Conservation (phyloP, 92 coral and sea anemone genomes). For the Parazoanthus atlanticus region DNA sequence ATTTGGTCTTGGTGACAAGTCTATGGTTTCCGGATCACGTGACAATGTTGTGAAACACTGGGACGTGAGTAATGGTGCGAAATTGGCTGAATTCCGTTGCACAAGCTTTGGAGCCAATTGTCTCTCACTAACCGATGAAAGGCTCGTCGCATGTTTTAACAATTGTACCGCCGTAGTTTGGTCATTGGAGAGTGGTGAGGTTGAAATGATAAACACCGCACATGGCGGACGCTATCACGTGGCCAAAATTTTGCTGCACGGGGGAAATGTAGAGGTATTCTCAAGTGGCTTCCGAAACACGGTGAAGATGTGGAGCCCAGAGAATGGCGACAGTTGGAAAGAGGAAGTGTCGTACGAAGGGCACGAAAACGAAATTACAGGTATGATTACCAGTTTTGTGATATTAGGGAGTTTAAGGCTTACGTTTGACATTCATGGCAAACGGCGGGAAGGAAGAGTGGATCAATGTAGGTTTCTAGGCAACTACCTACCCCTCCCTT, state of each 20-base stretch:
- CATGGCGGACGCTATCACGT: conserved; percentile 60
- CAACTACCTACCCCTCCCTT: too few species aligned
- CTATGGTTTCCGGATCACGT: conserved; percentile 55
- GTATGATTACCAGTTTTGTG: background rate
- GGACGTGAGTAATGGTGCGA: conserved; percentile 8
- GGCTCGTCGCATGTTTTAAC: conserved; percentile 52
- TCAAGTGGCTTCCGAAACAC: conserved; percentile 58
- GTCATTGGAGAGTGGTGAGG: conserved; percentile 39
- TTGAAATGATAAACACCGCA: conserved; percentile 34
- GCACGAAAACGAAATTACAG: conserved; percentile 15
- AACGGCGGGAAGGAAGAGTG: too few species aligned
- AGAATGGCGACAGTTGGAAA: background rate
- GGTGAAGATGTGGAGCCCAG: conserved; percentile 45
- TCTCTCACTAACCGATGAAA: conserved; percentile 31
- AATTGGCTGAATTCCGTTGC: conserved; percentile 34
- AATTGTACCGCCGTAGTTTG: conserved; percentile 53
- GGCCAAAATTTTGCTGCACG: conserved; percentile 37
- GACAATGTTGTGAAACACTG: conserved; percentile 50
- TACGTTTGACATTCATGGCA: too few species aligned
- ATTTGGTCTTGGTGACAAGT: conserved; percentile 41
- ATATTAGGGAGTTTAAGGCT: too few species aligned
- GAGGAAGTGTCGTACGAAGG: background rate
- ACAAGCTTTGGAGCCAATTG: conserved; percentile 55
- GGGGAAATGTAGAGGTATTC: conserved; percentile 26
- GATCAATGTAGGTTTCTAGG: too few species aligned